Conservation (phyloP, 1,140 invertebrate genomes). For the Polypedilum pembai region DNA sequence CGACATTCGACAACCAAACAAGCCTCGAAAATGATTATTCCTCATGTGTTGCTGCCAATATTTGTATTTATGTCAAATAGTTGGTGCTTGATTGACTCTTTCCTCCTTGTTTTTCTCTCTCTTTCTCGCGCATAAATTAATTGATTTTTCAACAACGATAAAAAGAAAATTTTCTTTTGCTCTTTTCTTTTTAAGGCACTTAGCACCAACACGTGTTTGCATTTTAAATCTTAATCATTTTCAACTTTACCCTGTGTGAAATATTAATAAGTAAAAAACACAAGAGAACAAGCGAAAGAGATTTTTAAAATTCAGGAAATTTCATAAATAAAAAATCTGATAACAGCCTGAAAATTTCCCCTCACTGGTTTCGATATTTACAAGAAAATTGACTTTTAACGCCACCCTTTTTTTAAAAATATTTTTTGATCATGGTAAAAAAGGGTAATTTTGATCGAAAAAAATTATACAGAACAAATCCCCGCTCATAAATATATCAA, state of each 20-base stretch:
- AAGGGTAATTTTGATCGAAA: slow-evolving; percentile 28
- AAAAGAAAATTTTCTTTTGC: not conserved
- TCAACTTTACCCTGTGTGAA: slow-evolving; percentile 2
- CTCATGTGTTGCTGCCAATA: too few relatives aligned
- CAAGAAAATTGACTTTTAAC: slow-evolving; percentile 16
- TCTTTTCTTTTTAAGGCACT: not conserved
- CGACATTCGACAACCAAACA: too few relatives aligned
- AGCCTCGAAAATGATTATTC: too few relatives aligned
- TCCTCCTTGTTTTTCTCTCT: not conserved
- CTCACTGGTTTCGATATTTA: not conserved
- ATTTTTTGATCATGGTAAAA: not conserved
- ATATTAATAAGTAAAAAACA: slow-evolving; percentile 23
- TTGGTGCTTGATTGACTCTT: too few relatives aligned
- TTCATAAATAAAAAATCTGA: slow-evolving; percentile 27
- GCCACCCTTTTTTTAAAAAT: not conserved
- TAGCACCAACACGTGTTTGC: slow-evolving; percentile 26
- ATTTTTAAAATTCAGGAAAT: not conserved
- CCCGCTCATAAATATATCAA: slow-evolving; percentile 20
- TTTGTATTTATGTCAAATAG: too few relatives aligned
- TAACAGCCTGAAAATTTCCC: slow-evolving; percentile 11
- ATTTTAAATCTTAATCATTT: slow-evolving; percentile 25
- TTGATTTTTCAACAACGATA: slow-evolving; percentile 3
- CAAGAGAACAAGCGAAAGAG: not conserved
- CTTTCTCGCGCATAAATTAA: slow-evolving; percentile 4
- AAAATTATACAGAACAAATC: slow-evolving; percentile 16